Evolutionary conservation across 2,888 invertebrate species (phyloP).

Genomic region (Alsophila aescularia): DNA sequence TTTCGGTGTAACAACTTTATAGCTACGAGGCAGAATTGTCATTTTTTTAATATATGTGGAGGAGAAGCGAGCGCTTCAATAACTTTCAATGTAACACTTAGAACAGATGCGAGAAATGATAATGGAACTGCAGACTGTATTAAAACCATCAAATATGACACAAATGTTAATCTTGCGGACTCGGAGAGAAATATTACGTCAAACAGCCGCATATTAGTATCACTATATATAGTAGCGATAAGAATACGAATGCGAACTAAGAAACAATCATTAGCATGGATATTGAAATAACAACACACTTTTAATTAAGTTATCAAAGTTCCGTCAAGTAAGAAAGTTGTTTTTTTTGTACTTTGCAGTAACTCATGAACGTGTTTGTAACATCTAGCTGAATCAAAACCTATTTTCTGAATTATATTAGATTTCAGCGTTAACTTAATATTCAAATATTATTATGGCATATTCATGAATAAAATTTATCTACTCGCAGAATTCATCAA

Average conservation of each 20-base stretch:
- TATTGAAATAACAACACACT: constrained; percentile 30
- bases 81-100: constrained; percentile 36
- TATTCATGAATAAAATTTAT: neutral
- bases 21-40: constrained; percentile 45
- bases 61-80: constrained; percentile 33
- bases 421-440: no score
- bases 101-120: constrained; percentile 38
- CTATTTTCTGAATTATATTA: no score
- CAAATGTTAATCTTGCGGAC: constrained; percentile 27
- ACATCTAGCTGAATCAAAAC: no score
- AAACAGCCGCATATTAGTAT: constrained; percentile 47
- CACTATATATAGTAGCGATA: constrained; percentile 44
- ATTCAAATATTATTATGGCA: no score
- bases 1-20: constrained; percentile 61
- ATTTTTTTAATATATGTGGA: constrained; percentile 39
- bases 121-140: constrained; percentile 40
- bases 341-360: neutral
- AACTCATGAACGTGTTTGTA: no score
- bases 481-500: neutral
- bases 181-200: constrained; percentile 41
- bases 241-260: constrained; percentile 43
- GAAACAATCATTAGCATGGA: constrained; percentile 33
- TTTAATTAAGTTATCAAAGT: constrained; percentile 30
- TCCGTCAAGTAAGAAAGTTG: constrained; percentile 15
- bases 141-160: constrained; percentile 35